A percentile compares a stretch with the other conserved stretches of the same genome.
Evolutionary conservation across 2,797 vertebrate genomes (phyloP).

Genomic region (Rousettus madagascariensis): DNA sequence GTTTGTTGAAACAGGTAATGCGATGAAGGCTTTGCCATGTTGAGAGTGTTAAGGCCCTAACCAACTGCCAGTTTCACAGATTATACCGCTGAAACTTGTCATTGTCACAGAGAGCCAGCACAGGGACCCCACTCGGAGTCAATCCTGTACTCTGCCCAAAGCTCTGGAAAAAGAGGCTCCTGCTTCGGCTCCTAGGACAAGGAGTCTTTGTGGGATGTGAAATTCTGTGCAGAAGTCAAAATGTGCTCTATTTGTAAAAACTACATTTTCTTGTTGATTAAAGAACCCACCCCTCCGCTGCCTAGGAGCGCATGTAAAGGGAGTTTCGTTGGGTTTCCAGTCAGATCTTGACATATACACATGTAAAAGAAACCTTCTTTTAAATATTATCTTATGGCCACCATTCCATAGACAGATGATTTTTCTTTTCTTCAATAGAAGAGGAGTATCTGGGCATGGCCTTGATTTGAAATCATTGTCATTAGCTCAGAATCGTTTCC

Average conservation of each 20-base stretch:
- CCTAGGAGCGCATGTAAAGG: background rate
- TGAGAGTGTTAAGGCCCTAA: background rate
- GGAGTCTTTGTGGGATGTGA: background rate
- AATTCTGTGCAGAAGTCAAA: background rate
- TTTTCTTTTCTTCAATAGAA: background rate
- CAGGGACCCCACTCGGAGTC: background rate
- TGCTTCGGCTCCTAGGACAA: background rate
- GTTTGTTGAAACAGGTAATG: background rate
- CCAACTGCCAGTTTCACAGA: background rate
- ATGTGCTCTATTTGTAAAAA: background rate
- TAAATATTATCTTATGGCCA: background rate
- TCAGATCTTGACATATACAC: background rate
- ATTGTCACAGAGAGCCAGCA: background rate
- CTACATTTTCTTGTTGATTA: background rate
- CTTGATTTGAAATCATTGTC: background rate
- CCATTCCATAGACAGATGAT: background rate
- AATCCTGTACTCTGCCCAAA: background rate
- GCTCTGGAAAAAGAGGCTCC: background rate
- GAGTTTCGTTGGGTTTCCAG: background rate
- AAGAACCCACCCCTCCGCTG: background rate
- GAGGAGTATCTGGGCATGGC: background rate
- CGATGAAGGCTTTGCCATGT: background rate
- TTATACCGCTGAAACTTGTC: background rate
- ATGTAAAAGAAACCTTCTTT: background rate
- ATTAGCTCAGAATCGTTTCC: background rate